These are phyloP conservation scores for Fundulus diaphanus DNA, from an alignment of 2,797 vertebrate genomes.

Conservation along the genomic window DNA sequence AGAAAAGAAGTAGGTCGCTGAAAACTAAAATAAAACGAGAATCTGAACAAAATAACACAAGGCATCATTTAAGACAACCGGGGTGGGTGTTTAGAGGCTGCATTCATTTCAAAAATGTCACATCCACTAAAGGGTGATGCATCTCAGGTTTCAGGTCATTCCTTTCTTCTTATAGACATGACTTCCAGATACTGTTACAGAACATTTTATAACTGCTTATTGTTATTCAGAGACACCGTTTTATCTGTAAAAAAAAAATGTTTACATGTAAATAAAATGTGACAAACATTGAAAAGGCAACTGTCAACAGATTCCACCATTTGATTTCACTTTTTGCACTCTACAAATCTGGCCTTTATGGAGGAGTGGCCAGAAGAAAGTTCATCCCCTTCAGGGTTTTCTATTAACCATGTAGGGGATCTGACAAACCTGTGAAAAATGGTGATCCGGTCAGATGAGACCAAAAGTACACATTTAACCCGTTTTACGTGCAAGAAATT, in stretches of 20 bases:
- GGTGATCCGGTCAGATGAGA: not conserved
- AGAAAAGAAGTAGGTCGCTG: slow-evolving; percentile 70
- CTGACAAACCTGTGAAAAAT: not conserved
- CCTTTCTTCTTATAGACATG: not conserved
- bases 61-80: not conserved
- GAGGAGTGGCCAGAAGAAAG: not conserved
- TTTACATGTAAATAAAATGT: not conserved
- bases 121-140: not conserved
- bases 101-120: not conserved
- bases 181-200: not conserved
- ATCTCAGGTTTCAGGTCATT: not conserved
- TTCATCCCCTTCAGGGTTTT: too few relatives aligned
- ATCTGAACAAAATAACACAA: not conserved
- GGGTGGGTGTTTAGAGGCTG: not conserved
- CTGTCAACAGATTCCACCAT: not conserved
- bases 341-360: not conserved
- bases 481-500: not conserved
- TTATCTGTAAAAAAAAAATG: not conserved
- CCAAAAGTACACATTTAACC: not conserved
- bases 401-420: not conserved
- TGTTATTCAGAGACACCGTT: not conserved
- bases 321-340: not conserved
- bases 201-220: not conserved
- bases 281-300: not conserved
- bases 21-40: slow-evolving; percentile 25